Evolutionary conservation across 92 coral and sea anemone genomes (phyloP).

Genomic region (Palythoa grandiflora): DNA sequence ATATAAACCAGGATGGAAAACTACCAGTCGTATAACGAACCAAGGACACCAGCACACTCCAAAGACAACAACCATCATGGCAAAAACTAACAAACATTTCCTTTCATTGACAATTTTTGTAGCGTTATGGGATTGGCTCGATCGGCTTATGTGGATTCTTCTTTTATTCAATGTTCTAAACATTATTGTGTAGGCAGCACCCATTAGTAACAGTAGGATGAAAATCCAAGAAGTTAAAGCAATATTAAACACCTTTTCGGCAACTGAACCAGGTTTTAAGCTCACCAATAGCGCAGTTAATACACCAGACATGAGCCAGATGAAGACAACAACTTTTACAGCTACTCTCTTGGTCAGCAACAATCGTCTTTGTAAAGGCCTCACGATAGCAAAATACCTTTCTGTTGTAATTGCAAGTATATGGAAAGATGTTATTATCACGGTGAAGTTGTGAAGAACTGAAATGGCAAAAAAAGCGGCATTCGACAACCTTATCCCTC

Average conservation of each 20-base stretch:
- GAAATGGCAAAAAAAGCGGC: neutral
- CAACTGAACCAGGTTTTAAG: neutral
- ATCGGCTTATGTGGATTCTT: neutral
- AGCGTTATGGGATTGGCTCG: neutral
- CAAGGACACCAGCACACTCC: conserved; percentile 24
- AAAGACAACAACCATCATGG: neutral
- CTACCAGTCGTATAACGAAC: neutral
- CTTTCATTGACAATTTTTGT: conserved; percentile 1
- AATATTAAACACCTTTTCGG: neutral
- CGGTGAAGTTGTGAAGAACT: conserved; percentile 23
- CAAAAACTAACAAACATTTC: conserved; percentile 20
- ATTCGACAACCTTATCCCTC: neutral
- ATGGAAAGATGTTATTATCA: conserved; percentile 22
- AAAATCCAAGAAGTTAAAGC: neutral
- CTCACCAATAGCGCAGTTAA: neutral
- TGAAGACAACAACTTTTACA: neutral
- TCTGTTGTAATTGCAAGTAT: neutral
- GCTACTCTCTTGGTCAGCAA: neutral
- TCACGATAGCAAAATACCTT: conserved; percentile 12
- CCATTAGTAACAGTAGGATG: neutral
- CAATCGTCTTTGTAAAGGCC: neutral
- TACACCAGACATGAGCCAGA: conserved; percentile 1
- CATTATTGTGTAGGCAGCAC: conserved; percentile 10
- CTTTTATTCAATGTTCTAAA: conserved; percentile 20
- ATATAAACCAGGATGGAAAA: neutral